Evolutionary conservation across 2,113 vertebrate genomes (phyloP).

Genomic region (Halichoeres trimaculatus): DNA sequence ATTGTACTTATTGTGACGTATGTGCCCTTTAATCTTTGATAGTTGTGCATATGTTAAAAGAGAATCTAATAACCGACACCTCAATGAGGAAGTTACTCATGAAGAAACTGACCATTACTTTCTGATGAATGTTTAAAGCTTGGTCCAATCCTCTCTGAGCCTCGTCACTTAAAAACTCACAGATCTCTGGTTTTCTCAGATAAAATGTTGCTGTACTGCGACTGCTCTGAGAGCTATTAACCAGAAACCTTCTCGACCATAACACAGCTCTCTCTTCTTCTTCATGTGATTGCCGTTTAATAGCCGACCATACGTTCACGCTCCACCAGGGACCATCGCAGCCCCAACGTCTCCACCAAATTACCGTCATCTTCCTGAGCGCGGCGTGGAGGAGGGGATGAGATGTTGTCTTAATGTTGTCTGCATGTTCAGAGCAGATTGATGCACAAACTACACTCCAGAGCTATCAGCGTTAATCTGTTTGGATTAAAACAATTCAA

Average conservation of each 20-base stretch:
- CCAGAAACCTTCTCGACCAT: conserved; percentile 62
- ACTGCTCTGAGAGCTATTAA: conserved; percentile 70
- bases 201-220: conserved; percentile 68
- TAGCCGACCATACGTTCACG: conserved; percentile 67
- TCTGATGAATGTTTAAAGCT: too few relatives aligned
- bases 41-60: too few relatives aligned
- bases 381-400: conserved; percentile 52
- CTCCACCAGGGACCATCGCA: conserved; percentile 45
- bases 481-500: too few relatives aligned
- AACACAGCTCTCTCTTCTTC: conserved; percentile 57
- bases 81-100: too few relatives aligned
- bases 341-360: conserved; percentile 67
- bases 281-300: conserved; percentile 74
- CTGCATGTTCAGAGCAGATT: not conserved
- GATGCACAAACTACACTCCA: too few relatives aligned
- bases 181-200: conserved; percentile 58
- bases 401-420: conserved; percentile 57
- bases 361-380: conserved; percentile 64
- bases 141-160: conserved; percentile 28
- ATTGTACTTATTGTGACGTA: too few relatives aligned
- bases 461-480: too few relatives aligned
- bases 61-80: too few relatives aligned
- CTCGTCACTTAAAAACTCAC: conserved; percentile 43
- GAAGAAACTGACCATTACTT: too few relatives aligned
- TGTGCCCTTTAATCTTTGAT: too few relatives aligned